Conservation (phyloP, 2,888 invertebrate genomes). For the Metalampra italica region DNA sequence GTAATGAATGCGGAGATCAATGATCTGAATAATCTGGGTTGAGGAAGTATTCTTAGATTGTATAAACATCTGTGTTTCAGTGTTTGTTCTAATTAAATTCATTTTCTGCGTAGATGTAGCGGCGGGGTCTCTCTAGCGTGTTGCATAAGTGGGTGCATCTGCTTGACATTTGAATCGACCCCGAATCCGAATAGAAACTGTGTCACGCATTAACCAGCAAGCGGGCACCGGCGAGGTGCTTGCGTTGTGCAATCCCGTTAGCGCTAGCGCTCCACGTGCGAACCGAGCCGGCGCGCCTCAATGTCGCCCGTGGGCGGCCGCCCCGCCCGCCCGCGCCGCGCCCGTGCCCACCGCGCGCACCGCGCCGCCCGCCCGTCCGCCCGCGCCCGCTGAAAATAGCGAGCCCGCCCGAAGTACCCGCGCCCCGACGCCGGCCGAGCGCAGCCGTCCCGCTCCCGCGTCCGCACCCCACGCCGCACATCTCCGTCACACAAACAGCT, state of each 20-base stretch:
- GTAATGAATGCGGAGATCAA: not conserved
- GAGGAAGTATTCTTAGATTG: not conserved
- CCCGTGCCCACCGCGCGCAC: constrained; percentile 20
- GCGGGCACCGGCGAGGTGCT: constrained; percentile 45
- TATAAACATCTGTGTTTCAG: not conserved
- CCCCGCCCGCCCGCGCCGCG: constrained; percentile 31
- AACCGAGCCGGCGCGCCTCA: constrained; percentile 69
- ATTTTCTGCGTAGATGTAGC: constrained; percentile 38
- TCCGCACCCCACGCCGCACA: constrained; percentile 39
- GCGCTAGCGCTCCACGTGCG: constrained; percentile 61
- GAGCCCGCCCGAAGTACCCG: constrained; percentile 45
- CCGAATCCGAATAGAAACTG: constrained; percentile 78
- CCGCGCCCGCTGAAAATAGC: constrained; percentile 44
- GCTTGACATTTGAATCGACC: constrained; percentile 78
- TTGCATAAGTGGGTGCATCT: constrained; percentile 77
- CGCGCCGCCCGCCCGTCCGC: constrained; percentile 4
- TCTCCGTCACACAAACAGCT: constrained; percentile 69
- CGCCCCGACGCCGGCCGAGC: constrained; percentile 41
- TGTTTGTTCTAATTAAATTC: not conserved
- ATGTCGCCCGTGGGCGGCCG: constrained; percentile 71
- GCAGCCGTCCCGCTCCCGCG: constrained; percentile 29
- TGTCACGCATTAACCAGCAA: constrained; percentile 68
- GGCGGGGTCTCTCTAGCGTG: constrained; percentile 8
- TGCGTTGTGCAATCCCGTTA: constrained; percentile 77
- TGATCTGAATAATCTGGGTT: too few relatives aligned